phyloP scores from a whole-genome alignment of 2,888 invertebrate species.

The Gastracanthus pulcherrimus region DNA sequence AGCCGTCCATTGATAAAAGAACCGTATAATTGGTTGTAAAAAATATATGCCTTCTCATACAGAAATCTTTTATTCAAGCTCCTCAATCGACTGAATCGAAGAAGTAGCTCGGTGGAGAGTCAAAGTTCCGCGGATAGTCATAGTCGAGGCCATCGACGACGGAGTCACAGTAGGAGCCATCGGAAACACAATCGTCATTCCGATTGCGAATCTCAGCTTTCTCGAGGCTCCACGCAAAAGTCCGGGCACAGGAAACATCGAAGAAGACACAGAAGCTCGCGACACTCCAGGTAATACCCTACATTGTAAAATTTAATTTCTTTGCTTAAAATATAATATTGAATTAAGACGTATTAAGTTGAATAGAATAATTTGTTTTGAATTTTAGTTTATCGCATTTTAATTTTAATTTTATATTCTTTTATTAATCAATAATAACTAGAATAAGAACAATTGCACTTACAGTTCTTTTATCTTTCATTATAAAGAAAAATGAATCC shows the following conservation, averaged over 20 bases:
- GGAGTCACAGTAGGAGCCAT: constrained; percentile 86
- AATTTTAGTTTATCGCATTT: no score
- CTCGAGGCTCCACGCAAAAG: constrained; percentile 87
- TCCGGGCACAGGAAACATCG: constrained; percentile 86
- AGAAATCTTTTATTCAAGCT: constrained; percentile 27
- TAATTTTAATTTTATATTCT: no score
- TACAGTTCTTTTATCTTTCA: no score
- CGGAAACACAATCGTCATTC: constrained; percentile 88
- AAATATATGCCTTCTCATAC: not conserved
- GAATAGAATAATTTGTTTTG: no score
- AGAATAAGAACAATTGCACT: no score
- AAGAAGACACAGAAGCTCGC: constrained; percentile 85
- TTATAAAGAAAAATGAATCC: no score
- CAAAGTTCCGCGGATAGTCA: constrained; percentile 91
- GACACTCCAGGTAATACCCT: constrained; percentile 80
- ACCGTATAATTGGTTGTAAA: no score
- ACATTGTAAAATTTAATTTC: not conserved
- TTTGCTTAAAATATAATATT: no score
- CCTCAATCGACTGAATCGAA: constrained; percentile 75
- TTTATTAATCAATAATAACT: no score
- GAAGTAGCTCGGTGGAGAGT: constrained; percentile 92
- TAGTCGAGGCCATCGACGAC: constrained; percentile 85
- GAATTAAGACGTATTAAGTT: no score
- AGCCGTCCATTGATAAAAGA: no score
- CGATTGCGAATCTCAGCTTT: constrained; percentile 94